phyloP scores from a whole-genome alignment of 2,888 invertebrate genomes.

The Sphaerophoria taeniata region DNA sequence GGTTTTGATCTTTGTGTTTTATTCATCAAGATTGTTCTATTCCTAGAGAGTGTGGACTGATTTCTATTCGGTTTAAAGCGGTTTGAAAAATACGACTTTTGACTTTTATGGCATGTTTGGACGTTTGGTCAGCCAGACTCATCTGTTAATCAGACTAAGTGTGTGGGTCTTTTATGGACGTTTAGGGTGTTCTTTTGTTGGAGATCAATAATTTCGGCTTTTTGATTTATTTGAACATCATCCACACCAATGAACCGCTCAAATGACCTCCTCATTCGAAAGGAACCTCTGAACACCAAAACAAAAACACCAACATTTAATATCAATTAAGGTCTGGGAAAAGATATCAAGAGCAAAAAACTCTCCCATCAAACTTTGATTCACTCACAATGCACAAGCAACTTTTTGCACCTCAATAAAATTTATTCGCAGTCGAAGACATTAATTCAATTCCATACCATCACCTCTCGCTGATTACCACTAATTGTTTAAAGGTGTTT shows the following conservation, averaged over 20 bases:
- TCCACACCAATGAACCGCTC: not conserved
- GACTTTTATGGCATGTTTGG: slow-evolving; percentile 56
- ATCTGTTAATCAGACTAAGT: slow-evolving; percentile 32
- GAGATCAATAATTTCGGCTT: slow-evolving; percentile 42
- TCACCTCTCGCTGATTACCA: slow-evolving; percentile 64
- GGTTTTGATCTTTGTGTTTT: slow-evolving; percentile 52
- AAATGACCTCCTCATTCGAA: not conserved
- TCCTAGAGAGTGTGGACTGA: slow-evolving; percentile 5
- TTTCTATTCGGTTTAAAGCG: slow-evolving; percentile 22
- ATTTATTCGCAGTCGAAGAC: slow-evolving; percentile 39
- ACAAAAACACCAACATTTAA: slow-evolving; percentile 65
- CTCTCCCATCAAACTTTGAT: slow-evolving; percentile 14
- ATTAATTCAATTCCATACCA: slow-evolving; percentile 63
- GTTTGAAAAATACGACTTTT: slow-evolving; percentile 18
- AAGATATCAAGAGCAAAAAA: slow-evolving; percentile 60
- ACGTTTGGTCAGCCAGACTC: slow-evolving; percentile 28
- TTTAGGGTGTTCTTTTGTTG: not conserved
- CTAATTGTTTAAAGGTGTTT: slow-evolving; percentile 62
- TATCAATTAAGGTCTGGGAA: slow-evolving; percentile 74
- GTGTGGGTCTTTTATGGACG: slow-evolving; percentile 26
- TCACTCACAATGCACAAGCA: slow-evolving; percentile 43
- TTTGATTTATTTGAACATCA: slow-evolving; percentile 63
- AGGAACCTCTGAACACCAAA: not conserved
- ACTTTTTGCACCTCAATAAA: slow-evolving; percentile 62
- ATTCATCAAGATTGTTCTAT: slow-evolving; percentile 28